Evolutionary conservation across 2,113 vertebrate genomes (phyloP), one percentile per base, ranked within the genome.

Genomic region (Suricata suricatta): DNA sequence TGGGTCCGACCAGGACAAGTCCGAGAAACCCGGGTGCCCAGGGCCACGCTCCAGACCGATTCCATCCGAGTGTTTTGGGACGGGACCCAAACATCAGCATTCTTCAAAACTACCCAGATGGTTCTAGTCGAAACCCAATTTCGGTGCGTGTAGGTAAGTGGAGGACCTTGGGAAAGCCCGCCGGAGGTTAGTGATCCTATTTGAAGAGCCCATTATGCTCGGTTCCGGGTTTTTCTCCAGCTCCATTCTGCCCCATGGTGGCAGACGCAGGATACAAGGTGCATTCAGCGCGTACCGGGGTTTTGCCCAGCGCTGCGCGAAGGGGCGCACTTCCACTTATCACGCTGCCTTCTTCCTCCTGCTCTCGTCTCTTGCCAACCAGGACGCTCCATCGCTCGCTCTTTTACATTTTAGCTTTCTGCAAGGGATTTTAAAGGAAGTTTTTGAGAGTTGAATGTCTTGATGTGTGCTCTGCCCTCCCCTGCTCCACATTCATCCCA

Each of bases 401-500:
- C 16, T 35, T 16, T 25, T 15, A 27, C 38, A 7, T 27, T 33
- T 33, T 41, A 5, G 7, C 2, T 79, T 72, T 64, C 35, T 27
- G 79, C 2, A 5, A 41, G 54, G 27, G 31, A 80, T 10, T 31
- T 2, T 27, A 50, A 80, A 15, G 38, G 11, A 54, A 1, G 21
- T 63, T 31, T n/a, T 1, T 2, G n/a, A 19, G 57, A 29, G 35
- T 3, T 52, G 19, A 25, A 23, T 16, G 50, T 31, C 14, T 6
- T 11, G 52, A 31, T 4, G 27, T 14, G 31, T 33, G 7, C n/a
- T 31, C 0, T 35, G 68, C 38, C 23, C 7, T 33, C 16, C 0
- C 11, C 4, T 3, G 2, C n/a, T 7, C 57, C 4, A 0, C 14
- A 6, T 15, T 11, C 29, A 35, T 52, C 6, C 0, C 29, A 25